phyloP scores from a whole-genome alignment of 2,888 invertebrate species.

The Fissipunctia ypsillon region DNA sequence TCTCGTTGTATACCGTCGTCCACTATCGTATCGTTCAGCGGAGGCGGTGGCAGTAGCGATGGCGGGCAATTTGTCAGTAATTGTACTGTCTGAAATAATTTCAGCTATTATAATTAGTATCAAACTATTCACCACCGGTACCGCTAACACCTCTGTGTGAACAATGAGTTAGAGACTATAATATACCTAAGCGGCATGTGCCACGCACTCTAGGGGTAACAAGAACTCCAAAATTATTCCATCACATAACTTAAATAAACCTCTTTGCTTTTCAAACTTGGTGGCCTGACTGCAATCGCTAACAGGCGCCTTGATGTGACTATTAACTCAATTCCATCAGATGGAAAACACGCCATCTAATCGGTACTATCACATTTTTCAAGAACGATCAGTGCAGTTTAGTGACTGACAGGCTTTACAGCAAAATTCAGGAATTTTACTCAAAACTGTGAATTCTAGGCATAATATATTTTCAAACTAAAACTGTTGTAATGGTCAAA shows the following conservation, averaged over 20 bases:
- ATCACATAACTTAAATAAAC: not conserved
- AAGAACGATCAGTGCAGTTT: not conserved
- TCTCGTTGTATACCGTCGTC: not conserved
- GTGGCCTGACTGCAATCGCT: not conserved
- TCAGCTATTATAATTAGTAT: not conserved
- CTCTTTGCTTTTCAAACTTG: not conserved
- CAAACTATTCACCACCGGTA: no score
- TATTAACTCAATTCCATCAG: not conserved
- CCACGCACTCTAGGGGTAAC: not conserved
- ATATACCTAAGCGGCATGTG: no score
- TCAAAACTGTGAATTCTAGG: not conserved
- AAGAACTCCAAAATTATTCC: not conserved
- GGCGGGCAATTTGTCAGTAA: not conserved
- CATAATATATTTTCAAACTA: not conserved
- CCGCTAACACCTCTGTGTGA: not conserved
- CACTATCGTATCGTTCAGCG: not conserved
- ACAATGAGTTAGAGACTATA: no score
- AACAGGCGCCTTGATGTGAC: not conserved
- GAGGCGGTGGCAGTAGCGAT: not conserved
- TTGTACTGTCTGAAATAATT: not conserved
- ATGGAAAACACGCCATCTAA: not conserved
- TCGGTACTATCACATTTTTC: not conserved
- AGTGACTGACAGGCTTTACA: not conserved
- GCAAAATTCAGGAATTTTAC: not conserved
- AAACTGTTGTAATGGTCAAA: not conserved